Evolutionary conservation across 2,113 vertebrate genomes (phyloP).

Genomic region (Scytalopus superciliaris): DNA sequence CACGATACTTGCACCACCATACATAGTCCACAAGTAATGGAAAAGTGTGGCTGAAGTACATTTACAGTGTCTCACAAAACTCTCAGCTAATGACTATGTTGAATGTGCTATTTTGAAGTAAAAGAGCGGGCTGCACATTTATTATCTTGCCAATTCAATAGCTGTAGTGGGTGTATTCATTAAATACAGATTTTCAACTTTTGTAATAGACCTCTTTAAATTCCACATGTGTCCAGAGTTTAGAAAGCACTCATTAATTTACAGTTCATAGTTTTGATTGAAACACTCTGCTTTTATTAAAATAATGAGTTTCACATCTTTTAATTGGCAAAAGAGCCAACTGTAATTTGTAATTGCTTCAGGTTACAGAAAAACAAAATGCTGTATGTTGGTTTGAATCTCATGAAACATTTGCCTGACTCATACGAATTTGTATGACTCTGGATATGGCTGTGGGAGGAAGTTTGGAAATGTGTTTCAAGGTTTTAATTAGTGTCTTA

Average conservation of each 20-base stretch:
- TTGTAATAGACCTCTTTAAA: slow-evolving; percentile 1
- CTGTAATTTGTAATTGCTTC: neutral
- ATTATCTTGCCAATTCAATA: slow-evolving; percentile 14
- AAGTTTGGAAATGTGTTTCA: neutral
- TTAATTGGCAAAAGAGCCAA: neutral
- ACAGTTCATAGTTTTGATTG: neutral
- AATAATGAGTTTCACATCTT: neutral
- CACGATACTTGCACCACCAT: neutral
- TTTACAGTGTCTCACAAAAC: neutral
- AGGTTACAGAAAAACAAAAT: neutral
- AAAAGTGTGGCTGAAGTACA: neutral
- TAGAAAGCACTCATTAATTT: neutral
- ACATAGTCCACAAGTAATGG: neutral
- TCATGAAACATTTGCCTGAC: neutral
- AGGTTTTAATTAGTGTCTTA: neutral
- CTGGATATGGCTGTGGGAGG: neutral
- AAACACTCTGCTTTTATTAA: slow-evolving; percentile 7
- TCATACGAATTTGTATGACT: neutral
- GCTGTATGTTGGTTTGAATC: neutral
- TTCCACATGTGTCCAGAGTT: neutral
- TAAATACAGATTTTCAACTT: slow-evolving; percentile 21
- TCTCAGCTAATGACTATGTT: neutral
- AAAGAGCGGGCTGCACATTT: neutral
- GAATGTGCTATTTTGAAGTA: neutral
- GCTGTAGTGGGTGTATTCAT: slow-evolving; percentile 15